phyloP scores from a whole-genome alignment of 2,797 vertebrate species.

The Poecilia velifera region DNA sequence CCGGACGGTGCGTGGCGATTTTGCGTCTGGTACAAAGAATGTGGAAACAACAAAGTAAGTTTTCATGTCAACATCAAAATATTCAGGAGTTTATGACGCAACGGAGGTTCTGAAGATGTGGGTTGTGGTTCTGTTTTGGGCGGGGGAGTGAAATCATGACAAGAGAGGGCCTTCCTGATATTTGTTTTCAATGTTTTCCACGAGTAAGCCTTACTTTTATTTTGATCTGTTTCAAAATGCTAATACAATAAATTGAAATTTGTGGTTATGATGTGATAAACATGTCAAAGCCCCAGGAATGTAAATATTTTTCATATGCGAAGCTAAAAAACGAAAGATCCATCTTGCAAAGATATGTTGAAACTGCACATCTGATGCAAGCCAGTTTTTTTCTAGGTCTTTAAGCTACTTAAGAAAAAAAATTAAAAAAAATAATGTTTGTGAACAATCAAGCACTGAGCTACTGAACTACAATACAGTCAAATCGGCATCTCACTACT shows the following conservation, averaged over 20 bases:
- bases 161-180: neutral
- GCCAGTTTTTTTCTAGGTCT: neutral
- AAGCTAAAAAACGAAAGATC: neutral
- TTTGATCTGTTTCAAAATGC: neutral
- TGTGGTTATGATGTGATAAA: neutral
- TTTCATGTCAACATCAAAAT: neutral
- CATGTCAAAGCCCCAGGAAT: neutral
- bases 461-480: neutral
- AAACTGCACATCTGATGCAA: neutral
- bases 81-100: neutral
- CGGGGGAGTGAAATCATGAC: too few species aligned
- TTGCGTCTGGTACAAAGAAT: constrained; percentile 33
- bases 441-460: neutral
- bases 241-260: neutral
- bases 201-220: neutral
- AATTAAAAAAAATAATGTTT: neutral
- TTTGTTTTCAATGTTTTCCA: neutral
- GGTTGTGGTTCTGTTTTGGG: neutral
- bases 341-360: neutral
- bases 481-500: neutral
- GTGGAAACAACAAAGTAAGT: constrained; percentile 19
- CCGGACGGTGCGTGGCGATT: fast-evolving
- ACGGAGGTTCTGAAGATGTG: neutral
- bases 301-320: neutral
- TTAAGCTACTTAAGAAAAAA: neutral